Evolutionary conservation across 2,888 invertebrate species (phyloP).

Genomic region (Cenopis cana): DNA sequence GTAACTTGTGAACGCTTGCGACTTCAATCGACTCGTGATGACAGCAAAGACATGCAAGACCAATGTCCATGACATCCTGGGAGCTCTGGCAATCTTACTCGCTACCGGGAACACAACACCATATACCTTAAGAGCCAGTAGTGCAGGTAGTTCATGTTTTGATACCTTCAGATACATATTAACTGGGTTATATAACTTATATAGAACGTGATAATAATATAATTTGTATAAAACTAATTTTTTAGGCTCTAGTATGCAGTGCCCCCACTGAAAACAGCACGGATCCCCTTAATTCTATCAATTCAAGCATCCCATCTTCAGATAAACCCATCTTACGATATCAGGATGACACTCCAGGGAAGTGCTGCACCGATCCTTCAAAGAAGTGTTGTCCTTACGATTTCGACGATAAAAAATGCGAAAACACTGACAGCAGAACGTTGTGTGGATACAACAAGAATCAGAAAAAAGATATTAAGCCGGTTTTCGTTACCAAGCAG

Average conservation of each 20-base stretch:
- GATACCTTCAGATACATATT: no score
- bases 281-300: neutral
- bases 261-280: slow-evolving; percentile 12
- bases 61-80: no score
- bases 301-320: neutral
- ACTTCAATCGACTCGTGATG: no score
- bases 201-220: no score
- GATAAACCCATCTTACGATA: slow-evolving; percentile 22
- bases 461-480: slow-evolving; percentile 4
- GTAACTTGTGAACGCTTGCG: no score
- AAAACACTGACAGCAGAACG: slow-evolving; percentile 8
- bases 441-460: slow-evolving; percentile 20
- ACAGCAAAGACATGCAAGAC: no score
- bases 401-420: slow-evolving; percentile 5
- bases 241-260: slow-evolving; percentile 16
- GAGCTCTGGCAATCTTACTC: no score
- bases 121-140: no score
- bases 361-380: slow-evolving; percentile 11
- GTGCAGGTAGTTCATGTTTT: no score
- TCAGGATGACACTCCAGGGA: slow-evolving; percentile 15
- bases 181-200: no score
- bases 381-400: slow-evolving; percentile 24
- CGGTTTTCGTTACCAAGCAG: slow-evolving; percentile 3
- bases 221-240: neutral
- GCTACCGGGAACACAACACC: no score